phyloP scores from a whole-genome alignment of 92 coral and sea anemone species.

The Porites evermanni region DNA sequence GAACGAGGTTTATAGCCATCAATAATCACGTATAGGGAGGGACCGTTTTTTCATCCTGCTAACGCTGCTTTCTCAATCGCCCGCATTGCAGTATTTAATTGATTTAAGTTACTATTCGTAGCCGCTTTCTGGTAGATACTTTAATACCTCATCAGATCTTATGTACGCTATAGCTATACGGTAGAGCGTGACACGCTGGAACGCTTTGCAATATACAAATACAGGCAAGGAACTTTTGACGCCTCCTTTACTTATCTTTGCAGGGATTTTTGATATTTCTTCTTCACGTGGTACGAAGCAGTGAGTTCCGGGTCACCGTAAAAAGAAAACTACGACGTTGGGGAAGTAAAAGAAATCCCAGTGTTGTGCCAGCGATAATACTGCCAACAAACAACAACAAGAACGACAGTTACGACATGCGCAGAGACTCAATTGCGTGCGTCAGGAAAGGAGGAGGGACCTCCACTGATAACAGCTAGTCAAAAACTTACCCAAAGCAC shows the following conservation, averaged over 20 bases:
- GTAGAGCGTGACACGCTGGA: too few relatives aligned
- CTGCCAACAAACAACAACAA: background rate
- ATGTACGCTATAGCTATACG: too few relatives aligned
- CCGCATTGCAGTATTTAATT: too few relatives aligned
- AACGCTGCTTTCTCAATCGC: too few relatives aligned
- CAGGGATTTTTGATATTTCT: slow-evolving; percentile 13
- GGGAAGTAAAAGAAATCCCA: slow-evolving; percentile 9
- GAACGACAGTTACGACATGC: background rate
- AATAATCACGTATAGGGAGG: too few relatives aligned
- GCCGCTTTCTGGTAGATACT: too few relatives aligned
- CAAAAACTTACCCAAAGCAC: background rate
- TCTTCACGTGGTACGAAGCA: slow-evolving; percentile 21
- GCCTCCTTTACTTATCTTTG: background rate
- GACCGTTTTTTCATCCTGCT: too few relatives aligned
- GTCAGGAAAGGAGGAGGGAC: background rate
- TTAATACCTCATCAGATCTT: too few relatives aligned
- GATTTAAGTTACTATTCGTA: too few relatives aligned
- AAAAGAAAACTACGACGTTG: slow-evolving; percentile 6
- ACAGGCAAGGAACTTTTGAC: background rate
- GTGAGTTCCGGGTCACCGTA: slow-evolving; percentile 11
- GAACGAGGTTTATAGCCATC: too few relatives aligned
- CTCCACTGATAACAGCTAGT: background rate
- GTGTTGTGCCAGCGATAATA: background rate
- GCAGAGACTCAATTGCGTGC: background rate
- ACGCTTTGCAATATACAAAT: too few relatives aligned